phyloP scores from a whole-genome alignment of 2,113 vertebrate genomes.

The Pseudonaja textilis region DNA sequence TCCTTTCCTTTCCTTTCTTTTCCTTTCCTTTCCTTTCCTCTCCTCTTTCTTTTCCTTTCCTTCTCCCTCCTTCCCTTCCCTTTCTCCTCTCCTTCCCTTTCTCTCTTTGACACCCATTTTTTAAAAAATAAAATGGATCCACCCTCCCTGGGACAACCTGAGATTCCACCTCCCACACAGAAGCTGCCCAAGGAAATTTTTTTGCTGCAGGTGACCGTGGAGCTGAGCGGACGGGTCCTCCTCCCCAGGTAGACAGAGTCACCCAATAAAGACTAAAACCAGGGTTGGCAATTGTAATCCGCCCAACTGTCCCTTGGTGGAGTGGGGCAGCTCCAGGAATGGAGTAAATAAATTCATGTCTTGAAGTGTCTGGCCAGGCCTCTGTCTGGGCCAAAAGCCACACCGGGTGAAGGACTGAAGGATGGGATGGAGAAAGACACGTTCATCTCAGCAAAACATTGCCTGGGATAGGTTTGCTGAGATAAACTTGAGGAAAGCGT shows the following conservation, averaged over 20 bases:
- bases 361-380: conserved; percentile 14
- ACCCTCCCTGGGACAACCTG: not conserved
- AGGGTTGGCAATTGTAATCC: too few species aligned
- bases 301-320: too few species aligned
- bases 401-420: not conserved
- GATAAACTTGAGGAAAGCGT: not conserved
- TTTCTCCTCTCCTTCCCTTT: too few species aligned
- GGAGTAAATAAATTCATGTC: not conserved
- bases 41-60: too few species aligned
- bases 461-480: not conserved
- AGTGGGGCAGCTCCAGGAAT: too few species aligned
- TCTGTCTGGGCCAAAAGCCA: not conserved
- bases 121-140: too few species aligned
- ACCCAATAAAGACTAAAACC: too few species aligned
- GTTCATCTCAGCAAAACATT: not conserved
- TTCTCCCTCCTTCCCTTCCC: too few species aligned
- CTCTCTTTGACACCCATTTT: too few species aligned
- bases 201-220: not conserved
- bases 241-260: not conserved
- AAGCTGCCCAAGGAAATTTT: not conserved
- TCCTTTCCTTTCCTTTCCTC: too few species aligned
- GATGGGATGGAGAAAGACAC: conserved; percentile 9
- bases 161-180: not conserved
- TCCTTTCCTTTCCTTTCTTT: fast-evolving
- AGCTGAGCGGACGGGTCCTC: not conserved